A percentile compares a stretch with the other conserved stretches of the same genome.
Evolutionary conservation across 2,113 vertebrate genomes (phyloP).

Genomic region (Embiotoca jacksoni): DNA sequence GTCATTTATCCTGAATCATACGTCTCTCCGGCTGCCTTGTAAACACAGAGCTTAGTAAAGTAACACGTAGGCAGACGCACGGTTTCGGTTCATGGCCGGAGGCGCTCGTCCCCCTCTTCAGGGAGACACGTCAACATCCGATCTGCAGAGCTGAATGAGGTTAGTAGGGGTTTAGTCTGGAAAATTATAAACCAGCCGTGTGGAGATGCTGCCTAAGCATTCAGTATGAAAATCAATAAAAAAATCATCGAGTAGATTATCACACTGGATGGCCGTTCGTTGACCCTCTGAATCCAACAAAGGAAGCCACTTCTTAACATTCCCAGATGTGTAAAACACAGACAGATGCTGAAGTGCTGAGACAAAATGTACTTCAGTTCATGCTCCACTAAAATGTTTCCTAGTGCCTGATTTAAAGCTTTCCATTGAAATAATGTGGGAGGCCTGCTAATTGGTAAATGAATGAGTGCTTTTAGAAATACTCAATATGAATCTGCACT

Average conservation of each 20-base stretch:
- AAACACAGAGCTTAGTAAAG: constrained; percentile 51
- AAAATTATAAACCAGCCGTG: constrained; percentile 27
- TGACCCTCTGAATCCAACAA: constrained; percentile 10
- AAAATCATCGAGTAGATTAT: constrained; percentile 4
- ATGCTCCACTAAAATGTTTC: constrained; percentile 45
- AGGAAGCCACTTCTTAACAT: constrained; percentile 33
- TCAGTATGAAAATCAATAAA: constrained; percentile 8
- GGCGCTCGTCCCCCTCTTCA: constrained; percentile 20
- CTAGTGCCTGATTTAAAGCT: constrained; percentile 33
- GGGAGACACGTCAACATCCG: constrained; percentile 14
- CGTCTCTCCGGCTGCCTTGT: constrained; percentile 41
- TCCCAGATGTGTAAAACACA: constrained; percentile 45
- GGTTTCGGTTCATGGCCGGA: constrained; percentile 20
- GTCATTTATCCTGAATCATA: constrained; percentile 67
- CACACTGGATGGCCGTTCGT: constrained; percentile 1
- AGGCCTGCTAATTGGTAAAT: constrained; percentile 22
- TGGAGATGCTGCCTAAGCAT: constrained; percentile 2
- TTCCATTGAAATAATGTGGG: constrained; percentile 23
- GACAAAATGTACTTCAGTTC: constrained; percentile 42
- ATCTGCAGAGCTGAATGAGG: constrained; percentile 22
- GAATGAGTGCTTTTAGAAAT: neutral
- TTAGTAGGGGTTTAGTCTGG: constrained; percentile 9
- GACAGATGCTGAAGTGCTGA: constrained; percentile 24
- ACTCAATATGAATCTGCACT: no score
- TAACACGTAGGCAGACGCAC: constrained; percentile 34